phyloP scores from a whole-genome alignment of 2,888 invertebrate genomes.

The Parasteatoda lunata region DNA sequence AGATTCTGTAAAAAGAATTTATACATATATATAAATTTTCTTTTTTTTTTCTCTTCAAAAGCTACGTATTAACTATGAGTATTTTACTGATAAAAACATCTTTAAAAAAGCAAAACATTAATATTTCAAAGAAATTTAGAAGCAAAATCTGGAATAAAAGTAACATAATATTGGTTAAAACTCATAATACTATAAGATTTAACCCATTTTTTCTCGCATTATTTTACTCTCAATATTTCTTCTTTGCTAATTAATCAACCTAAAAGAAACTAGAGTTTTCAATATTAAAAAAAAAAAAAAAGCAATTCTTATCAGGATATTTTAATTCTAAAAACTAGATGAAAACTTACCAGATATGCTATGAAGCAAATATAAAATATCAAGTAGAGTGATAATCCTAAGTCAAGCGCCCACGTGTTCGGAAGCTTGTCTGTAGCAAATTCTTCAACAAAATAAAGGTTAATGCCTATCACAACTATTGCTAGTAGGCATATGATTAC shows the following conservation, averaged over 20 bases:
- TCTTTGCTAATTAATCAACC: no score
- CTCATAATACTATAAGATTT: background rate
- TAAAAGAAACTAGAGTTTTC: background rate
- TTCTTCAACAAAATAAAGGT: constrained; percentile 84
- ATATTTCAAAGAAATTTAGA: no score
- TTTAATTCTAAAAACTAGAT: background rate
- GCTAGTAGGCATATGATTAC: constrained; percentile 81
- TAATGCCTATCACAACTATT: constrained; percentile 83
- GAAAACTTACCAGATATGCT: constrained; percentile 79
- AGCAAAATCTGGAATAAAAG: background rate
- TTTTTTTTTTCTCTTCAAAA: no score
- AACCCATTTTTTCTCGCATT: no score
- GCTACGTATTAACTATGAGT: no score
- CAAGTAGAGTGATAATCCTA: constrained; percentile 78
- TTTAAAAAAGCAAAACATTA: no score
- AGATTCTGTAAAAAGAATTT: no score
- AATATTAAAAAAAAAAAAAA: constrained; percentile 2
- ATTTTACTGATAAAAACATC: no score
- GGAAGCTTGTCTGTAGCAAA: constrained; percentile 76
- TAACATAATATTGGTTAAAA: background rate
- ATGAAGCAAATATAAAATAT: constrained; percentile 83
- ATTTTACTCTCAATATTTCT: no score
- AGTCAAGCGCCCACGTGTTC: constrained; percentile 75
- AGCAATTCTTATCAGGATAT: background rate
- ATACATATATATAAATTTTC: no score